These are phyloP conservation scores for Zootermopsis nevadensis DNA, from an alignment of 2,888 invertebrate genomes.

Conservation along the genomic window DNA sequence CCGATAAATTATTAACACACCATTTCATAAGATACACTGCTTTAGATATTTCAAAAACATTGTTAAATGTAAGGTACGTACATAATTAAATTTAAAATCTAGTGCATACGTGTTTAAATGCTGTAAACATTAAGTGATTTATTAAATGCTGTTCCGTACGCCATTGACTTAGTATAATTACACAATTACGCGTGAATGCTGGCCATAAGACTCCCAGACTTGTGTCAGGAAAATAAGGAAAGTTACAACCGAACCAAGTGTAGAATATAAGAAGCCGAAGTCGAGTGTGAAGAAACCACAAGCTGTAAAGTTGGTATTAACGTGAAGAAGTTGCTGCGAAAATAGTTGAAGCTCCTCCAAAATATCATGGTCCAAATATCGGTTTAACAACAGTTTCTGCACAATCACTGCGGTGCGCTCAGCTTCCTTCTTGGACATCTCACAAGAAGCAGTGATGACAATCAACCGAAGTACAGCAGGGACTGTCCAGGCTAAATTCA, in stretches of 20 bases:
- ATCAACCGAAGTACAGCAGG: not conserved
- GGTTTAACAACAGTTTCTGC: not conserved
- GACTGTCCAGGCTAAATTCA: not conserved
- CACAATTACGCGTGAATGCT: too few species aligned
- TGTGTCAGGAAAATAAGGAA: conserved; percentile 5
- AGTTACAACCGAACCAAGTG: conserved; percentile 1
- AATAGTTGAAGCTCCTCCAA: not conserved
- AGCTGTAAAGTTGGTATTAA: conserved; percentile 4
- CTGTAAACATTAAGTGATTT: too few species aligned
- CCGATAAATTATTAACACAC: too few species aligned
- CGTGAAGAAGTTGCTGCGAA: not conserved
- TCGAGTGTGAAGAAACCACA: not conserved
- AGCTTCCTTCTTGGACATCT: not conserved
- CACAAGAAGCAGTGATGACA: conserved; percentile 3
- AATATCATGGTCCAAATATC: not conserved
- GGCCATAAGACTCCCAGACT: not conserved
- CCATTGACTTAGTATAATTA: too few species aligned
- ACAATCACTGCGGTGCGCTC: not conserved
- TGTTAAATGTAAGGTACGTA: too few species aligned
- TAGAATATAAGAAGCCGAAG: conserved; percentile 10
- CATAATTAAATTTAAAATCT: too few species aligned
- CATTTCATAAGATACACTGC: too few species aligned
- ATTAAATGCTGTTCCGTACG: too few species aligned
- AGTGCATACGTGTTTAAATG: too few species aligned
- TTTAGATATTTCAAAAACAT: too few species aligned